Evolutionary conservation across 2,797 vertebrate genomes (phyloP), one percentile per base, ranked within the genome.

Genomic region (Gymnothorax reevesii): DNA sequence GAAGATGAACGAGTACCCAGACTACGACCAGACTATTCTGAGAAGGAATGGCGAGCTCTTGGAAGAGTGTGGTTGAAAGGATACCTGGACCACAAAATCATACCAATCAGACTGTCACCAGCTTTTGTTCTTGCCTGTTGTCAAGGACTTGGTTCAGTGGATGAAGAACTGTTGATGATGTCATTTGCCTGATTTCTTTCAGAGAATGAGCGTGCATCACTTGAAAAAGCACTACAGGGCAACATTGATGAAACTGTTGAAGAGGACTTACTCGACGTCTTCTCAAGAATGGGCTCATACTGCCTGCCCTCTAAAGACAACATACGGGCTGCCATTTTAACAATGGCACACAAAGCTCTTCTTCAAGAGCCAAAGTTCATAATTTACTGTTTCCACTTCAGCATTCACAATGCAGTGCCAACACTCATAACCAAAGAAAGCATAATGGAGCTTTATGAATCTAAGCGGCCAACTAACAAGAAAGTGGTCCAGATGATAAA

Each of bases 351-450:
- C 10, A 62, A 62, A 62, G 60, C 15, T 87, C 77, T 90, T 83
- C 77, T 90, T 87, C 91, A 91, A 90, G 84, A 62, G 60, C 87
- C 89, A 57, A 90, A 90, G 84, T 90, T 89, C 69, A 86, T 88
- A 71, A 90, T 90, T 84, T 86, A 90, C 77, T 90, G 85, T 71
- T 89, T 91, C 49, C 57, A 77, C 57, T 71, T 57, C 57, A 87
- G 13, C n/a, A 71, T 89, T 75, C 75, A 84, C 22, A 86, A 60
- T 85, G 73, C 73, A 83, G 54, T 83, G 9, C 27, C 15, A 60
- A 12, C 12, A 4, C 12, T 62, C 13, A 62, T 17, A 84, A 62
- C 25, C 69, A 88, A 86, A 57, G 20, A 83, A 27, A 83, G 84
- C 17, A 27, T 85, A 10, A 66, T 85, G 13, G 52, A 71, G 27